Base-by-base conservation (phyloP, 2,113 vertebrate genomes). In the Diphyllodes magnificus region DNA sequence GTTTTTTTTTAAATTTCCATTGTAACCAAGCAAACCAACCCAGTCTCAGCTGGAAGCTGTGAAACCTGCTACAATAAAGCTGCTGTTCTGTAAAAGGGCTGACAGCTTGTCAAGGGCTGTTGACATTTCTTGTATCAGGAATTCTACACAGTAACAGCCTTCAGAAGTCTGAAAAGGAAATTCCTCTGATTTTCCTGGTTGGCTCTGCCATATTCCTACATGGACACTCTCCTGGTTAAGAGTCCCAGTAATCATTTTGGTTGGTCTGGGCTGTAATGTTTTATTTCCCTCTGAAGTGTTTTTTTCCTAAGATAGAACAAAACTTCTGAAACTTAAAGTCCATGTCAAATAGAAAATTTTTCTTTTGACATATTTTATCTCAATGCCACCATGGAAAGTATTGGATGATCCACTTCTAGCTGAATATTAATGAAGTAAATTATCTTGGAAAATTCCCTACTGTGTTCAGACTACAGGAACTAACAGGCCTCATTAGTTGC, bases 351-450 rank as follows among this genome's bases (percentile, higher is more conserved):
- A 78, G 33, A 78, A 94, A 86, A 39, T 50, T 91, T 93, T 92
- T 64, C 77, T 64, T 95, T 53, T 82, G 92, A 92, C 21, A 9
- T 59, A 61, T 80, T 95, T 96, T 88, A 80, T 84, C 83, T 95
- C 71, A n/a, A 3, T 81, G 87, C 44, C 40, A 71, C 81, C 54
- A 30, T 56, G 37, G 53, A 95, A 96, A 92, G 92, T 76, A 64
- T 57, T 90, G 93, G 86, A 87, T 95, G 86, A 98, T 96, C 95
- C 94, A 88, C 83, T 92, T 93, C 84, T 66, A 75, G 89, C 53
- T 97, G 97, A 96, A 97, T 98, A 97, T 95, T 97, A 97, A 98
- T 96, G 94, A 96, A 96, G 68, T 65, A 97, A 97, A 98, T 97
- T 96, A 97, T 96, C 91, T 94, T 91, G 61, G 78, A 64, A 97